Conservation (phyloP, 2,888 invertebrate species). For the Drosophila parthenogenetica region DNA sequence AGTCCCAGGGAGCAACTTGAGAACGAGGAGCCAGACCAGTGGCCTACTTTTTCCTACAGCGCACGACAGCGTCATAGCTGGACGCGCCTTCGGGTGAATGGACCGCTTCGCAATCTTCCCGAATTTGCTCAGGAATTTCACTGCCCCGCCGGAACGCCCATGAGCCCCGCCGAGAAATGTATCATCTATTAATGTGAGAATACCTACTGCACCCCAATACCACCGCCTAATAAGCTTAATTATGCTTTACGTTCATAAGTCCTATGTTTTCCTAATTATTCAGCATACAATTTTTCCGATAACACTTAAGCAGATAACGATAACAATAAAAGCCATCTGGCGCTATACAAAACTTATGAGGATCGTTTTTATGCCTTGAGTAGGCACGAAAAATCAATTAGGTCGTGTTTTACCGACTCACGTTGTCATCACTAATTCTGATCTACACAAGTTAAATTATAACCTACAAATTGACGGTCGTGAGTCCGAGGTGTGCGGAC, state of each 20-base stretch:
- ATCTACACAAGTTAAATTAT: not conserved
- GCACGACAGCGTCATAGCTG: constrained; percentile 65
- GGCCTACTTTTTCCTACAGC: constrained; percentile 42
- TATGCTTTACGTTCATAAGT: too few relatives aligned
- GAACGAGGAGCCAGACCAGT: not conserved
- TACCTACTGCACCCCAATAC: too few relatives aligned
- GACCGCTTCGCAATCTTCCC: constrained; percentile 72
- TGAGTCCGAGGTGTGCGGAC: not conserved
- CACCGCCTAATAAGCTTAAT: too few relatives aligned
- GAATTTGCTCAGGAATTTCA: constrained; percentile 81
- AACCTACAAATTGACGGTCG: constrained; percentile 4
- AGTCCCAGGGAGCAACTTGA: constrained; percentile 38
- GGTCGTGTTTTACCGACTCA: not conserved
- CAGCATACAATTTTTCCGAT: too few relatives aligned
- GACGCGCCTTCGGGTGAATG: constrained; percentile 74
- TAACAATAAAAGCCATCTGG: too few relatives aligned
- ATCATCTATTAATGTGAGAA: constrained; percentile 66
- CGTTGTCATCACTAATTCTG: constrained; percentile 1
- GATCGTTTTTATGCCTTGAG: too few relatives aligned
- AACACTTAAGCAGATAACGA: too few relatives aligned
- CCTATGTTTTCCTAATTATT: too few relatives aligned
- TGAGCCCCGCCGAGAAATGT: constrained; percentile 82
- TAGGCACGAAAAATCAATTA: too few relatives aligned
- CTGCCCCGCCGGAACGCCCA: constrained; percentile 77
- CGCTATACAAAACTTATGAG: too few relatives aligned